Evolutionary conservation across 2,113 vertebrate genomes (phyloP), one percentile per base, ranked within the genome.

Genomic region (Eublepharis macularius): DNA sequence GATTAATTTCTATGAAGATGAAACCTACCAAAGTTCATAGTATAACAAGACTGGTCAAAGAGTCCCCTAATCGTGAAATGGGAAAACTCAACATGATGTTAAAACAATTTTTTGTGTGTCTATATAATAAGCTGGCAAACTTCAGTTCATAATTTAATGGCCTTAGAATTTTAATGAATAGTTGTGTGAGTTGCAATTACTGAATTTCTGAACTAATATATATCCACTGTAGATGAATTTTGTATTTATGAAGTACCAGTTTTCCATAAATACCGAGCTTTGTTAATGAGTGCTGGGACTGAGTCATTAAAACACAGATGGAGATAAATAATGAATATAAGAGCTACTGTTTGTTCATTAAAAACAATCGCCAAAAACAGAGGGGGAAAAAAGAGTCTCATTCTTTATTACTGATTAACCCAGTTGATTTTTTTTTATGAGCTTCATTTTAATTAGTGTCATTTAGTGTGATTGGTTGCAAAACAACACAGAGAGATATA

Each of bases 191-290:
- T 92, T 87, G 92, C 95, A 96, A 96, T 96, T 96, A 96, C 92
- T 91, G 95, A 96, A 96, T 95, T 96, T 94, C 93, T 95, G 87
- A 96, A 95, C 96, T 96, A 95, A 95, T 95, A 95, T 90, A 95
- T 95, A 96, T 90, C 94, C 86, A 93, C 95, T 95, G 95, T 91
- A 94, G 94, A 91, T 92, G 90, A 89, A 94, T 96, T 96, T 92
- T 88, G 93, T 96, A 95, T 96, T 96, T 96, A 95, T 94, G 90
- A 96, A 94, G 94, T 96, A 94, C 94, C 95, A 94, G 93, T 93
- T 96, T 96, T 92, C 91, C 93, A 96, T 95, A 95, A 96, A 96
- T 92, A 93, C 92, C 88, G 93, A 93, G 93, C 93, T 96, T 96
- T 91, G 94, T 93, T 95, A 96, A 96, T 97, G 95, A 96, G 95